These are phyloP conservation scores for Rhyzopertha dominica DNA, from an alignment of 1,140 invertebrate genomes.

Conservation along the genomic window DNA sequence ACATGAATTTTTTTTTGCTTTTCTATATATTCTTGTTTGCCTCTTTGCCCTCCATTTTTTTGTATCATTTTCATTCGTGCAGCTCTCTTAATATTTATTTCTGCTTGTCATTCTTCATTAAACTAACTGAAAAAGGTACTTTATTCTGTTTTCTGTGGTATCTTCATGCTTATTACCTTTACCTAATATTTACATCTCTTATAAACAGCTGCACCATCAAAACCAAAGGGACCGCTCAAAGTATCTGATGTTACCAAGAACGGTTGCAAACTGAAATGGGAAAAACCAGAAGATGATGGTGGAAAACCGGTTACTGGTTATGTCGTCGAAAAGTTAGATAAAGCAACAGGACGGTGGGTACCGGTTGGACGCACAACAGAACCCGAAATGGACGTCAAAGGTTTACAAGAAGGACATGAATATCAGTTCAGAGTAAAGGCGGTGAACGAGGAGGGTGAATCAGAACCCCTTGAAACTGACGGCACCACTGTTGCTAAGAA, in stretches of 20 bases:
- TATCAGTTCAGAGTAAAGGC: constrained; percentile 97
- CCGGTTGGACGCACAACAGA: constrained; percentile 83
- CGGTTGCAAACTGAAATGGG: constrained; percentile 90
- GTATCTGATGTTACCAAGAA: constrained; percentile 90
- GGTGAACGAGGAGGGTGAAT: constrained; percentile 97
- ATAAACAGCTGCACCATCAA: constrained; percentile 70
- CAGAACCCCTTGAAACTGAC: constrained; percentile 88
- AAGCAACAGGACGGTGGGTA: constrained; percentile 87
- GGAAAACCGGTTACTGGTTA: constrained; percentile 95
- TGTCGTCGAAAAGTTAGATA: constrained; percentile 94
- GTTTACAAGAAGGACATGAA: constrained; percentile 87
- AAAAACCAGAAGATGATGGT: constrained; percentile 97
- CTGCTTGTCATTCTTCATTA: too few relatives aligned
- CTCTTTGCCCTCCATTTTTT: too few relatives aligned
- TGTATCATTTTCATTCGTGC: too few relatives aligned
- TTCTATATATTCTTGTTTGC: too few relatives aligned
- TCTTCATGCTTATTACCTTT: too few relatives aligned
- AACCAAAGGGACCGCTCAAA: constrained; percentile 86
- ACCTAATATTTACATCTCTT: too few relatives aligned
- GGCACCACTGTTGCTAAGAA: constrained; percentile 84
- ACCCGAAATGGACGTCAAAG: constrained; percentile 86
- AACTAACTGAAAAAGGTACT: too few relatives aligned
- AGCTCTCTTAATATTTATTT: too few relatives aligned
- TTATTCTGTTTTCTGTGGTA: too few relatives aligned
- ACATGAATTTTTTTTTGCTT: too few relatives aligned